Evolutionary conservation across 2,888 invertebrate species (phyloP), one percentile per base, ranked within the genome.

Genomic region (Choristoneura rosaceana): DNA sequence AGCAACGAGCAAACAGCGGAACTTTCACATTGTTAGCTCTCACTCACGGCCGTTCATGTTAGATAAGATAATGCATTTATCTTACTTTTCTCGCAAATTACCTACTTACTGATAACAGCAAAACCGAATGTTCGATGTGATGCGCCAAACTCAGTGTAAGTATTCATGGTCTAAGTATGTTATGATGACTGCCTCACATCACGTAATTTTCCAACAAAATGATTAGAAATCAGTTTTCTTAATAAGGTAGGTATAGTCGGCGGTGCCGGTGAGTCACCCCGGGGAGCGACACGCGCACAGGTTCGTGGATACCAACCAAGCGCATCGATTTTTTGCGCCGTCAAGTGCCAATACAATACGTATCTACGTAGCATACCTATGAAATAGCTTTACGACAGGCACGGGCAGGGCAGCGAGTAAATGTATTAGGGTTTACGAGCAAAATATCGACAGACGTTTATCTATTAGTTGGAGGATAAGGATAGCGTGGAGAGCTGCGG

Each of bases 31-130:
- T 71, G 71, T 69, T 69, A 43, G 60, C 70, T 68, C 67, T 45
- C 59, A 50, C 67, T 45, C 59, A 50, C 17, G 15, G 25, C 61
- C 43, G 64, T 60, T 61, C 63, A 62, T 41, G 58, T 5, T 14
- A 71, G 73, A 73, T 74, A 74, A 74, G 74, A 68, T 71, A 74
- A 33, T 69, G 60, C 59, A 64, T 38, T 52, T 68, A 67, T 71
- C 64, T 65, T 59, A 15, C 50, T 67, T 62, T 70, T 63, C 70
- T 45, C 50, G 52, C 43, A 60, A 69, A 73, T 69, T 64, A 50
- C 38, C 38, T 7, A 38, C 55, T 63, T 7, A 38, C 55, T 63
- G 73, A 73, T 73, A 73, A 69, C 41, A 43, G 10, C 41, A 47
- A 68, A 25, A 25, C 25, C 25, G 55, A 9, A 3, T 55, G 25